A percentile compares a stretch with the other conserved stretches of the same genome.
These are phyloP conservation scores for Eudyptes chrysolophus DNA, from an alignment of 2,113 vertebrate species.

Conservation along the genomic window DNA sequence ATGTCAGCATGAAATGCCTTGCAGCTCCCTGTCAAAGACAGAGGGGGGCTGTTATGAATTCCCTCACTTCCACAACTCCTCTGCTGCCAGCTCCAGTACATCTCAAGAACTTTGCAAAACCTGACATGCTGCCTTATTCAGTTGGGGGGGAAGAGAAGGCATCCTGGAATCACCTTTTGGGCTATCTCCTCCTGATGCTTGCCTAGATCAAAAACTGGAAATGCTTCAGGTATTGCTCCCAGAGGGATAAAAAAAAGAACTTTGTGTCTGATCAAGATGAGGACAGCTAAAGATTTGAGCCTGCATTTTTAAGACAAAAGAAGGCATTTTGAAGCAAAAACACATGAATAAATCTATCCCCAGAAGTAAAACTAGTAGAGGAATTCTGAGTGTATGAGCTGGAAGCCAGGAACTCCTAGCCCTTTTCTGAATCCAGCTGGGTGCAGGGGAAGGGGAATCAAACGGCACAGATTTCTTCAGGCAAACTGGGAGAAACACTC, in stretches of 20 bases:
- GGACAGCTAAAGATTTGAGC: background rate
- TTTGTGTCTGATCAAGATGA: background rate
- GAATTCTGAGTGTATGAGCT: background rate
- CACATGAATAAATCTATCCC: background rate
- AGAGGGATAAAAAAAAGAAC: background rate
- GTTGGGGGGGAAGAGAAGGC: background rate
- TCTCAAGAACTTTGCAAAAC: background rate
- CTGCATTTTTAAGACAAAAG: background rate
- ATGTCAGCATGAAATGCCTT: background rate
- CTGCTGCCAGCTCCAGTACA: background rate
- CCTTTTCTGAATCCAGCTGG: background rate
- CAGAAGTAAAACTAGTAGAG: background rate
- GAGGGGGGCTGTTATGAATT: background rate
- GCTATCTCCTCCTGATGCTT: background rate
- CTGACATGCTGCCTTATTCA: background rate
- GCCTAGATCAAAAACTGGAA: background rate
- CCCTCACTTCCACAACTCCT: background rate
- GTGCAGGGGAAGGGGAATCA: background rate
- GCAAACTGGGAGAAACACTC: constrained; percentile 27
- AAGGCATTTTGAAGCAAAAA: background rate
- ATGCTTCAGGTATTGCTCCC: background rate
- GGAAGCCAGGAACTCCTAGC: background rate
- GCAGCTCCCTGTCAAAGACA: background rate
- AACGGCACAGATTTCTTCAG: background rate
- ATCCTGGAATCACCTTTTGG: background rate